Evolutionary conservation across 2,888 invertebrate species (phyloP), one percentile per base, ranked within the genome.

Genomic region (Physocephala rufipes): DNA sequence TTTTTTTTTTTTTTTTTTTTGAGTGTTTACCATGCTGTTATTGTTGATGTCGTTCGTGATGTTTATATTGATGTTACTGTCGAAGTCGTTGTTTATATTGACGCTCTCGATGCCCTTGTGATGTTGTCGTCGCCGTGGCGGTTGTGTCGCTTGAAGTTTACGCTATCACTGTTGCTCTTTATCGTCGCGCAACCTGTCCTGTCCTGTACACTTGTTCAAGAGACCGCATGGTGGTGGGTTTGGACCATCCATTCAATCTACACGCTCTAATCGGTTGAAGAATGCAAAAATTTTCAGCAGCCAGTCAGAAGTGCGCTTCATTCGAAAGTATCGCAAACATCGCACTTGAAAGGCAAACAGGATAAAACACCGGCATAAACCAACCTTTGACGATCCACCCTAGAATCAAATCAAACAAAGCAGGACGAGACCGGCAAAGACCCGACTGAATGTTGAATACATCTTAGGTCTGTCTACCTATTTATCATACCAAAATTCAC

Each of bases 281-380:
- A 21, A 28, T 45, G 3, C 30, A 36, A 26, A 51, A 21, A 55
- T 43, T 53, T 66, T 24, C 66, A 43, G 47, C 53, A 62, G 12
- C 51, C 58, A 21, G 43, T 21, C 53, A n/a, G 24, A 58, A 61
- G 68, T 45, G 51, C 49, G 61, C 68, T 68, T 62, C 62, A 47
- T 47, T 36, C 68, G 51, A 45, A 62, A 68, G 68, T 74, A 76
- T 74, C n/a, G 78, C 74, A 79, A 79, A 79, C 78, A 80, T 79
- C 78, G 78, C 81, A 81, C 81, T 81, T 82, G 80, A 79, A 81
- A 78, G 76, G 78, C 81, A 81, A 82, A 81, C 82, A 81, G 68
- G 49, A 49, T 49, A 49, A 47, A 49, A 62, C 43, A 68, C 26
- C 68, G 51, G 49, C 47, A 21, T 26, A 19, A n/a, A 49, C 47